These are phyloP conservation scores for Callaeas wilsoni DNA, from an alignment of 2,113 vertebrate species.

Conservation along the genomic window DNA sequence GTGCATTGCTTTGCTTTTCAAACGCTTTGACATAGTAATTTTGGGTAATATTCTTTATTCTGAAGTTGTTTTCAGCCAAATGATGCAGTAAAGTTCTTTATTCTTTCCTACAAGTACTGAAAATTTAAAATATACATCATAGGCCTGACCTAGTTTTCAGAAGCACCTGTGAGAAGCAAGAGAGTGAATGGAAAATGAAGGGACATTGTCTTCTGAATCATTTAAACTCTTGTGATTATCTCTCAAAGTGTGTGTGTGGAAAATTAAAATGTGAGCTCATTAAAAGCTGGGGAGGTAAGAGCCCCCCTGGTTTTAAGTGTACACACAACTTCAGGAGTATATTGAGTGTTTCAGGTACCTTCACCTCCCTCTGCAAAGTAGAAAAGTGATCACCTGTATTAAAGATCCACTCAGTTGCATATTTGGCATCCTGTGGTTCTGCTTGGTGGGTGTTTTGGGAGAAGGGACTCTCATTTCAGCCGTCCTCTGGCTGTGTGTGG, in stretches of 20 bases:
- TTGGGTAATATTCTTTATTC: not conserved
- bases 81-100: not conserved
- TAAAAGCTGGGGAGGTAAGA: not conserved
- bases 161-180: not conserved
- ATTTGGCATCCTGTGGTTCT: not conserved
- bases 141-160: constrained; percentile 31
- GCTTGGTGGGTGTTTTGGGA: not conserved
- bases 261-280: not conserved
- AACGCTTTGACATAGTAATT: not conserved
- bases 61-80: not conserved
- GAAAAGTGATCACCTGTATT: not conserved
- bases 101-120: not conserved
- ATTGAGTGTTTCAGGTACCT: not conserved
- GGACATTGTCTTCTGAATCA: not conserved
- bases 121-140: constrained; percentile 21
- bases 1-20: not conserved
- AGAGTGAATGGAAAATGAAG: not conserved
- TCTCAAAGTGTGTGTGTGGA: not conserved
- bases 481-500: not conserved
- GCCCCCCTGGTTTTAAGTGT: not conserved
- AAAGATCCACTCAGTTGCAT: accelerated
- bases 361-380: not conserved
- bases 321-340: not conserved
- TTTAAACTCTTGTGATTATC: not conserved
- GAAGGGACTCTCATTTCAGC: not conserved